These are phyloP conservation scores for Callocephalon fimbriatum DNA, from an alignment of 2,113 vertebrate genomes.

Conservation along the genomic window DNA sequence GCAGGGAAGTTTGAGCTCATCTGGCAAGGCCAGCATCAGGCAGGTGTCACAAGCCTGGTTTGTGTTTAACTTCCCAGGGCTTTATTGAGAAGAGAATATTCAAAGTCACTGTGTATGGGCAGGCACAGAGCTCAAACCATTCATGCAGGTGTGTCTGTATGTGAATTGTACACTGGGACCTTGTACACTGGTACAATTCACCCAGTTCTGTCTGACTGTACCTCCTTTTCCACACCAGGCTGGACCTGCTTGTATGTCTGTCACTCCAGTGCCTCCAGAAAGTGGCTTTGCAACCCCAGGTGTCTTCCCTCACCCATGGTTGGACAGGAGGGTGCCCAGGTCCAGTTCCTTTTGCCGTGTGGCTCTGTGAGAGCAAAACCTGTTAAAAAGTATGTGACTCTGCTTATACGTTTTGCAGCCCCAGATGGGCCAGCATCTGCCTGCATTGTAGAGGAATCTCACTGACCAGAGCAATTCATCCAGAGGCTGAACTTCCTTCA, in stretches of 20 bases:
- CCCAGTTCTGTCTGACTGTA: not conserved
- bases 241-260: not conserved
- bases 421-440: not conserved
- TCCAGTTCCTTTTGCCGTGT: not conserved
- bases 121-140: not conserved
- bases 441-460: not conserved
- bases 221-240: not conserved
- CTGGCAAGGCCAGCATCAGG: not conserved
- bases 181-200: too few relatives aligned
- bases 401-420: not conserved
- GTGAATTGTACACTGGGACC: not conserved
- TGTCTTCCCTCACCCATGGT: not conserved
- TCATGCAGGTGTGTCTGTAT: not conserved
- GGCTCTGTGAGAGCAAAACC: fast-evolving
- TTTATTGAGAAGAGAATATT: not conserved
- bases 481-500: not conserved
- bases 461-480: not conserved
- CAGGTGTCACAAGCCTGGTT: not conserved
- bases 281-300: not conserved
- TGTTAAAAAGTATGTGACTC: not conserved
- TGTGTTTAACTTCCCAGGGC: not conserved
- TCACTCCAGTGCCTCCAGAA: not conserved
- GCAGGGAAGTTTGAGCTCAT: not conserved
- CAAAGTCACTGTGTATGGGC: fast-evolving
- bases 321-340: not conserved